Conservation (phyloP, 2,113 vertebrate genomes). For the Crotalus tigris region DNA sequence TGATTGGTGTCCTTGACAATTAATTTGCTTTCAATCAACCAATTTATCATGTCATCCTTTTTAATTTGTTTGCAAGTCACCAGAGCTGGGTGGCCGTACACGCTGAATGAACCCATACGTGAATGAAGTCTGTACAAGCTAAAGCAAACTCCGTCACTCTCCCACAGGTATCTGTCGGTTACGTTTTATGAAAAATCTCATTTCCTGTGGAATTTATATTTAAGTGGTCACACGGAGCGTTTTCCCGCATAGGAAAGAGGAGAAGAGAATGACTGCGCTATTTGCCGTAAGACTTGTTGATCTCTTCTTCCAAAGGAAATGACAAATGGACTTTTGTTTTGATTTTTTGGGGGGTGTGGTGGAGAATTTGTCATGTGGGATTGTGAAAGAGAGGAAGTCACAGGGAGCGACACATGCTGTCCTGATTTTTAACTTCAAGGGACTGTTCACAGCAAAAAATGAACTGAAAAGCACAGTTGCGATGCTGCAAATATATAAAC, state of each 20-base stretch:
- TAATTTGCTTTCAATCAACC: neutral
- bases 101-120: neutral
- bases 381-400: neutral
- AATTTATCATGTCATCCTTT: neutral
- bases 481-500: neutral
- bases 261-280: neutral
- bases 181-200: neutral
- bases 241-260: neutral
- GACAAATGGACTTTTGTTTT: neutral
- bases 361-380: neutral
- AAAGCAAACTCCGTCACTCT: neutral
- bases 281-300: neutral
- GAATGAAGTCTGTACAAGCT: neutral
- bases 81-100: neutral
- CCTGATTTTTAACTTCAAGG: neutral
- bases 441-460: neutral
- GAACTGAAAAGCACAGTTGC: neutral
- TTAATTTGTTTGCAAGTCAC: neutral
- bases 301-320: neutral
- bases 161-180: neutral
- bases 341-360: neutral
- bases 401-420: neutral
- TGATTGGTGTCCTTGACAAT: neutral
- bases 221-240: neutral
- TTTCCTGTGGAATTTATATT: neutral